Conservation (phyloP, 2,888 invertebrate species). For the Acanthosepion pharaonis region DNA sequence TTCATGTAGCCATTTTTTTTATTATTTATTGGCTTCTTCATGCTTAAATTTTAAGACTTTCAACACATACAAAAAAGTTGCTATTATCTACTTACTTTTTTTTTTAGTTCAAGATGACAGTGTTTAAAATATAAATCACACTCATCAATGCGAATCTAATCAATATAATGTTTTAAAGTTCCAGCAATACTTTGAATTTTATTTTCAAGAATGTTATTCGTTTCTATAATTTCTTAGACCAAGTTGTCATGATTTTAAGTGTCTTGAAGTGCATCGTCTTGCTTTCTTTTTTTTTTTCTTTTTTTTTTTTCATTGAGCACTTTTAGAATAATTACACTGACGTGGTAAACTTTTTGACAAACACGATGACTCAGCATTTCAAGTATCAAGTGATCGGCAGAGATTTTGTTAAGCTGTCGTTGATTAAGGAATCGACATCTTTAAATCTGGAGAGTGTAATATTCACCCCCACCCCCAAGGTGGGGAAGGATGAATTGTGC, state of each 20-base stretch:
- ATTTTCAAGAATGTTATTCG: neutral
- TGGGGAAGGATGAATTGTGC: neutral
- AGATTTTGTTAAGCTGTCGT: neutral
- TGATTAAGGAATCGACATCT: neutral
- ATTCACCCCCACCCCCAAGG: neutral
- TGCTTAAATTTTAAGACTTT: neutral
- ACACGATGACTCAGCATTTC: neutral
- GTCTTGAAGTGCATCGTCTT: neutral
- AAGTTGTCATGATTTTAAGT: neutral
- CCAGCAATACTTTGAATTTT: neutral
- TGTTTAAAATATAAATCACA: neutral
- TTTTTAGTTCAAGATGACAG: neutral
- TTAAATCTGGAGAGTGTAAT: neutral
- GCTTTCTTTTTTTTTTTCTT: neutral
- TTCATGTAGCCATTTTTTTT: neutral
- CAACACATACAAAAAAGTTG: neutral
- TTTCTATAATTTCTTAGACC: neutral
- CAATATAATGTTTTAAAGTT: neutral
- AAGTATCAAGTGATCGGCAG: neutral
- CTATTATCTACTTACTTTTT: neutral
- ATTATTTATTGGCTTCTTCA: neutral
- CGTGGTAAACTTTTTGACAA: neutral
- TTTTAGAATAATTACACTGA: neutral
- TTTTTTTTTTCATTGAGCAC: neutral
- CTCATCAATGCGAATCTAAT: neutral